Percentiles rank a stretch among this genome's conserved stretches.
Conservation (phyloP, 2,797 vertebrate species). For the Mycteria americana region DNA sequence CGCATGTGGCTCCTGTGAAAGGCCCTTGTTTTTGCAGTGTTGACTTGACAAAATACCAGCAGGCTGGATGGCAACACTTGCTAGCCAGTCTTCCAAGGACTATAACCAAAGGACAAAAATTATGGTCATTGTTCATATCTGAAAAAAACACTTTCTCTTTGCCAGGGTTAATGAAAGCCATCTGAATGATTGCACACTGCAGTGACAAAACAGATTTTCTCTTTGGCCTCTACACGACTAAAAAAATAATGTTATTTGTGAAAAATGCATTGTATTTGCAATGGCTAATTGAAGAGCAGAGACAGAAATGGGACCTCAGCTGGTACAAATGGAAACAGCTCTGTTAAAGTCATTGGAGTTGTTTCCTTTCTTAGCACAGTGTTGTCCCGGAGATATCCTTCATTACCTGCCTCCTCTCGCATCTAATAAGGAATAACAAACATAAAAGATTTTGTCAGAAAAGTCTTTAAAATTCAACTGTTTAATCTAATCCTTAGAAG, state of each 20-base stretch:
- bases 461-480: not conserved
- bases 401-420: not conserved
- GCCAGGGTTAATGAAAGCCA: not conserved
- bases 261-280: slow-evolving; percentile 6
- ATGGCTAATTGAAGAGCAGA: not conserved
- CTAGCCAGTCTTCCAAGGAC: slow-evolving; percentile 82
- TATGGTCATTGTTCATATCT: not conserved
- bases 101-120: slow-evolving; percentile 58
- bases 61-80: slow-evolving; percentile 68
- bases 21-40: slow-evolving; percentile 63
- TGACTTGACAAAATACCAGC: slow-evolving; percentile 33
- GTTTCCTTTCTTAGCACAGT: not conserved
- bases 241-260: not conserved
- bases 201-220: not conserved
- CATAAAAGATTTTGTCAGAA: not conserved
- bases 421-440: not conserved
- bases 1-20: slow-evolving; percentile 31
- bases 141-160: not conserved
- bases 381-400: not conserved
- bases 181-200: not conserved
- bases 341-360: not conserved
- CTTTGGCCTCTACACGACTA: not conserved
- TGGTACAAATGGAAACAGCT: not conserved
- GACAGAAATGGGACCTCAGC: not conserved
- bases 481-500: not conserved